Conservation (phyloP, 2,797 vertebrate species). For the Microctenopoma lineatum region DNA sequence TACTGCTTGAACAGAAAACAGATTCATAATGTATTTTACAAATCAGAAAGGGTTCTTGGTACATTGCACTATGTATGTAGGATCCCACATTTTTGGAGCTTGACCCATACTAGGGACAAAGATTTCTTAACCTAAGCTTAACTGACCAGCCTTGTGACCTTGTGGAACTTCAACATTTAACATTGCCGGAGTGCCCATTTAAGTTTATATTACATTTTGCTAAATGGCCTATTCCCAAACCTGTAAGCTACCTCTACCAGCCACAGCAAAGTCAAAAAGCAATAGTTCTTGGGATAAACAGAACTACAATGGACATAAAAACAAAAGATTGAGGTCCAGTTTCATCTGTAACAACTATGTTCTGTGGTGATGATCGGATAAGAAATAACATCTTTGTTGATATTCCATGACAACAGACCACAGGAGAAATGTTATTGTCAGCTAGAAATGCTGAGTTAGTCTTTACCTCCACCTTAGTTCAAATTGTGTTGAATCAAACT, state of each 20-base stretch:
- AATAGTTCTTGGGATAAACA: slow-evolving; percentile 57
- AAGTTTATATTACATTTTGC: slow-evolving; percentile 38
- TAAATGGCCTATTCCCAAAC: slow-evolving; percentile 40
- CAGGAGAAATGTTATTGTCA: slow-evolving; percentile 76
- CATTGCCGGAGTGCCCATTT: slow-evolving; percentile 55
- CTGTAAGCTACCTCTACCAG: slow-evolving; percentile 55
- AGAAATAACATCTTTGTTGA: slow-evolving; percentile 77
- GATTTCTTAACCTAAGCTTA: not conserved
- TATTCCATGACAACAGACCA: slow-evolving; percentile 78
- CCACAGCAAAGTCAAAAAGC: slow-evolving; percentile 44
- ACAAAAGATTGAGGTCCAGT: slow-evolving; percentile 69
- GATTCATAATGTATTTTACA: not conserved
- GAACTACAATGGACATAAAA: slow-evolving; percentile 59
- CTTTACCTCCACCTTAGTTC: slow-evolving; percentile 55
- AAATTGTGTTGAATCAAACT: slow-evolving; percentile 62
- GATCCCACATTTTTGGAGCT: slow-evolving; percentile 12
- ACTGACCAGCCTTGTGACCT: not conserved
- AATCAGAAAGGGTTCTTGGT: too few species aligned
- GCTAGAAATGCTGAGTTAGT: slow-evolving; percentile 72
- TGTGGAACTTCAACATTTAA: not conserved
- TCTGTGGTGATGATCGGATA: slow-evolving; percentile 63
- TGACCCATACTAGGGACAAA: not conserved
- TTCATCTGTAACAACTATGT: slow-evolving; percentile 51
- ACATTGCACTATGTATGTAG: slow-evolving; percentile 22
- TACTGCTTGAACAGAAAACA: not conserved